A percentile compares a stretch with the other conserved stretches of the same genome.
phyloP scores from a whole-genome alignment of 2,113 vertebrate genomes.

The Pseudorhombus dupliciocellatus region DNA sequence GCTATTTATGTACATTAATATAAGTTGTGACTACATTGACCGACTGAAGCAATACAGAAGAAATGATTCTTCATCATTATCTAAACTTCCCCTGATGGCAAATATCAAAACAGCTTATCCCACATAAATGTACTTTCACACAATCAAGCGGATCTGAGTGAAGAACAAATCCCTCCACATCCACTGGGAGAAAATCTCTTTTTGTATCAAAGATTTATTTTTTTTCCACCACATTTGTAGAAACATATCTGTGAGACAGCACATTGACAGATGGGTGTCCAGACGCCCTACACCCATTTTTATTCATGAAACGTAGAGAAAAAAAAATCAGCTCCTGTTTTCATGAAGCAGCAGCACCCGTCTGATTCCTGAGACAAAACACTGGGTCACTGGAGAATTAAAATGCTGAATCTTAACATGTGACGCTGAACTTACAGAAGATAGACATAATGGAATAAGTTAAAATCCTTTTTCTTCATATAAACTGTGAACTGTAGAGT shows the following conservation, averaged over 20 bases:
- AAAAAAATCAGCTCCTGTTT: conserved; percentile 4
- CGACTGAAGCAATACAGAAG: not conserved
- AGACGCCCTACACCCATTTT: conserved; percentile 12
- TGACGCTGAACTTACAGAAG: conserved; percentile 15
- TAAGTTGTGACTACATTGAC: not conserved
- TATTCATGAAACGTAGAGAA: conserved; percentile 33
- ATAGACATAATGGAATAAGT: conserved; percentile 48
- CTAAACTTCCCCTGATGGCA: not conserved
- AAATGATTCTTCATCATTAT: not conserved
- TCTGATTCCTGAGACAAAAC: conserved; percentile 67
- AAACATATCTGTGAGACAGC: conserved; percentile 55
- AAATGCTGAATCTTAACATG: conserved; percentile 10
- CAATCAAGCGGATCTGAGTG: not conserved
- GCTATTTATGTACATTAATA: conserved; percentile 77
- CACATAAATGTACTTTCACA: not conserved
- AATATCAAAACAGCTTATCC: not conserved
- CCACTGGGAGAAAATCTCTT: conserved; percentile 3
- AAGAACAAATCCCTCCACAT: not conserved
- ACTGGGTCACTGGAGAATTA: conserved; percentile 34
- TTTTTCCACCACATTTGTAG: conserved; percentile 48
- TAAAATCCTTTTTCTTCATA: conserved; percentile 30
- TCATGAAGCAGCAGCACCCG: conserved; percentile 42
- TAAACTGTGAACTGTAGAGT: conserved; percentile 9
- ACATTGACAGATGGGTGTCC: conserved; percentile 41
- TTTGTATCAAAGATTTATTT: conserved; percentile 69